phyloP scores from a whole-genome alignment of 2,888 invertebrate species.

The Barypeithes pellucidus region DNA sequence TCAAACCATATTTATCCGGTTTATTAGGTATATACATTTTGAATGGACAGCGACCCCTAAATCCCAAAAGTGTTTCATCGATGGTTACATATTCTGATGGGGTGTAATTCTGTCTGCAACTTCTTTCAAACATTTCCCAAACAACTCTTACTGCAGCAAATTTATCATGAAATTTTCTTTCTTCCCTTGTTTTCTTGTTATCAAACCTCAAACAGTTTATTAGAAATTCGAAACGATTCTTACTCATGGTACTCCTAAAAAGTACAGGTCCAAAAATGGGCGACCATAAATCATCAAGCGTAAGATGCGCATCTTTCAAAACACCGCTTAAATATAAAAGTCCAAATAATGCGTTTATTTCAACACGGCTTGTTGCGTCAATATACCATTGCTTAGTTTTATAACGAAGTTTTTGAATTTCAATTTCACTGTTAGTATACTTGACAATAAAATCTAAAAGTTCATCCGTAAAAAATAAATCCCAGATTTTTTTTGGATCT shows the following conservation, averaged over 20 bases:
- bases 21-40: conserved; percentile 17
- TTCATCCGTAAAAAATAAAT: too few species aligned
- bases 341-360: conserved; percentile 9
- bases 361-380: background rate
- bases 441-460: too few species aligned
- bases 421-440: too few species aligned
- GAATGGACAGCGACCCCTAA: conserved; percentile 30
- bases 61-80: conserved; percentile 1
- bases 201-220: conserved; percentile 23
- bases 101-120: conserved; percentile 6
- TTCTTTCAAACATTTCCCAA: conserved; percentile 9
- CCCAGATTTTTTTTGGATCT: background rate
- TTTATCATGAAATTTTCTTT: conserved; percentile 26
- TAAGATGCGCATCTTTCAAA: conserved; percentile 13
- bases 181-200: background rate
- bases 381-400: background rate
- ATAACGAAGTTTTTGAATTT: too few species aligned
- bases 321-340: conserved; percentile 18
- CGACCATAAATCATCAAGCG: conserved; percentile 14
- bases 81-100: conserved; percentile 9
- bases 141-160: conserved; percentile 14
- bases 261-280: background rate
- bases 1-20: conserved; percentile 43
- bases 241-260: conserved; percentile 2
- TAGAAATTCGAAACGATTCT: conserved; percentile 15